These are phyloP conservation scores for Sinocyclocheilus grahami DNA, from an alignment of 2,113 vertebrate species.

Conservation along the genomic window DNA sequence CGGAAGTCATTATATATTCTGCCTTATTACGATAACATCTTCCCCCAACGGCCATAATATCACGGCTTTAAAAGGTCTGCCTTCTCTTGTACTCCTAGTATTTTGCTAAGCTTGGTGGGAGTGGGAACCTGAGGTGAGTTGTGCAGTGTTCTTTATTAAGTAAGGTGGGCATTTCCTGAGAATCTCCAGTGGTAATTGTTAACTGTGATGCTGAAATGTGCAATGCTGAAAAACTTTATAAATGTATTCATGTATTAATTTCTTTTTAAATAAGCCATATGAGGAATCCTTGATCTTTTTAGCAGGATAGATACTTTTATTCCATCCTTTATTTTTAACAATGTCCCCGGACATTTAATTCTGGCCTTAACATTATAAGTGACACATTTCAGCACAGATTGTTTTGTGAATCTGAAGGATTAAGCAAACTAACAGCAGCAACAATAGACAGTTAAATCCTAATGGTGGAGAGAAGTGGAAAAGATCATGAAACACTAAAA, in stretches of 20 bases:
- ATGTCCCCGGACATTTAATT: neutral
- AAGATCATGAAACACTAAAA: neutral
- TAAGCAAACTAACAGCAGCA: neutral
- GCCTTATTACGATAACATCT: conserved; percentile 47
- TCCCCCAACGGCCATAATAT: conserved; percentile 16
- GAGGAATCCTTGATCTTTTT: neutral
- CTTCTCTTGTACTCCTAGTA: conserved; percentile 15
- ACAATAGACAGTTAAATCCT: neutral
- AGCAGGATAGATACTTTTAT: neutral
- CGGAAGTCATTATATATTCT: conserved; percentile 40
- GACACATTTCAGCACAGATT: neutral
- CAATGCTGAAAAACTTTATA: neutral
- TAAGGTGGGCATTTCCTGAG: neutral
- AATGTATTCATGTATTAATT: neutral
- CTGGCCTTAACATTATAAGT: neutral
- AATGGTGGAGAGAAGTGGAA: neutral
- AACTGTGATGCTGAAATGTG: neutral
- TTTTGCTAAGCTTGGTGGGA: neutral
- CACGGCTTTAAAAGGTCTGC: conserved; percentile 35
- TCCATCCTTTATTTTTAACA: neutral
- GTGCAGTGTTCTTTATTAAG: neutral
- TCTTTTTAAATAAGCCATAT: neutral
- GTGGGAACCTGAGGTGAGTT: neutral
- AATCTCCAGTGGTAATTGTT: conserved; percentile 2
- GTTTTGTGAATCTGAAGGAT: neutral